Percentiles rank a stretch among this genome's conserved stretches.
Evolutionary conservation across 2,797 vertebrate species (phyloP).

Genomic region (Ataeniobius toweri): DNA sequence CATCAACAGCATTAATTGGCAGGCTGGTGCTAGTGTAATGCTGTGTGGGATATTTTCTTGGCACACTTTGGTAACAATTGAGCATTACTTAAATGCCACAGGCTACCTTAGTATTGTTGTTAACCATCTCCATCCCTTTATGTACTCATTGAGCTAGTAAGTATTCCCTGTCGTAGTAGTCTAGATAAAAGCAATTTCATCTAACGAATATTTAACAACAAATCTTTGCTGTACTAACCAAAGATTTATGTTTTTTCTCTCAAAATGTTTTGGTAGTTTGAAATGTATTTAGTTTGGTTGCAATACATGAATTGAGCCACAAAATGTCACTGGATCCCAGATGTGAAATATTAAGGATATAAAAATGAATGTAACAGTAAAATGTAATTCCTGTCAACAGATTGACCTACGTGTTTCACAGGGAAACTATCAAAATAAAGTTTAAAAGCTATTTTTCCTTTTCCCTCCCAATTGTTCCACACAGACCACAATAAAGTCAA

Average conservation of each 20-base stretch:
- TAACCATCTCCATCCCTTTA: too few species aligned
- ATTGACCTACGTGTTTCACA: background rate
- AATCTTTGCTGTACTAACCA: background rate
- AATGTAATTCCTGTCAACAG: background rate
- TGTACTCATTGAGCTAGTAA: too few species aligned
- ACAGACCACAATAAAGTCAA: background rate
- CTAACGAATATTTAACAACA: background rate
- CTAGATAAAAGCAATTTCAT: background rate
- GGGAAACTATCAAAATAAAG: constrained; percentile 3
- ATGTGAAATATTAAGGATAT: background rate
- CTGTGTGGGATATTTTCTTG: background rate
- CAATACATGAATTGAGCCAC: background rate
- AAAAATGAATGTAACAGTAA: background rate
- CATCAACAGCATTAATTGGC: background rate
- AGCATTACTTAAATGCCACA: background rate
- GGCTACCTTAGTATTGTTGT: too few species aligned
- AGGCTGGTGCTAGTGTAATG: background rate
- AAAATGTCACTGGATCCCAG: background rate
- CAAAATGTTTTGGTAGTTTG: background rate
- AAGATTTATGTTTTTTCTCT: background rate
- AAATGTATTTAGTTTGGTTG: background rate
- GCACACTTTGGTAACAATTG: background rate
- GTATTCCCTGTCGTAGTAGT: background rate
- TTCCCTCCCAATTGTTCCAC: background rate
- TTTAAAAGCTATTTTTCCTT: constrained; percentile 1